Evolutionary conservation across 2,888 invertebrate genomes (phyloP).

Genomic region (Lottia scabra): DNA sequence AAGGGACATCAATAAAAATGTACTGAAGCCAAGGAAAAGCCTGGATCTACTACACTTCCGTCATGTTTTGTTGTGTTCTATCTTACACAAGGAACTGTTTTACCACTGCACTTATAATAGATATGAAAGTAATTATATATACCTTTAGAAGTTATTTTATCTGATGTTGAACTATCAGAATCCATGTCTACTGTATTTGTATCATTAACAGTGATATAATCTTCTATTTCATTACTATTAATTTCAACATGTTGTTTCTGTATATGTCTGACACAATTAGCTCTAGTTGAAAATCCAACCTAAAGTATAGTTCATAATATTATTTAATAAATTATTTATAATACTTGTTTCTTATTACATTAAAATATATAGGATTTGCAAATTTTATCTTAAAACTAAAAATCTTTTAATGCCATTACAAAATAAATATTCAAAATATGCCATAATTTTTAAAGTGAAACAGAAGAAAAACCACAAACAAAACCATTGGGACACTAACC

Average conservation of each 20-base stretch:
- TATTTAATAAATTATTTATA: not conserved
- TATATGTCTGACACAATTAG: constrained; percentile 68
- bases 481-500: not conserved
- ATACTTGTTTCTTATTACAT: not conserved
- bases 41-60: too few relatives aligned
- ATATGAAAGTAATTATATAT: too few relatives aligned
- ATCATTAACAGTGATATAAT: constrained; percentile 50
- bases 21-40: too few relatives aligned
- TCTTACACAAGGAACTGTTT: too few relatives aligned
- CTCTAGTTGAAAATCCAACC: constrained; percentile 68
- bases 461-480: too few relatives aligned
- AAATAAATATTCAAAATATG: too few relatives aligned
- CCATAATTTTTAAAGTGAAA: too few relatives aligned
- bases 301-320: constrained; percentile 16
- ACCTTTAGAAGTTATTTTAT: not conserved
- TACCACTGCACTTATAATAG: too few relatives aligned
- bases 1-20: too few relatives aligned
- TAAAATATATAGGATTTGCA: not conserved
- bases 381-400: too few relatives aligned
- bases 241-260: constrained; percentile 67
- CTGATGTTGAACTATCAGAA: constrained; percentile 15
- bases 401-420: too few relatives aligned
- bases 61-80: too few relatives aligned
- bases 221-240: constrained; percentile 48
- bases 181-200: constrained; percentile 7